These are phyloP conservation scores for Smutsia temminckii DNA, from an alignment of 2,797 vertebrate genomes.

Conservation along the genomic window DNA sequence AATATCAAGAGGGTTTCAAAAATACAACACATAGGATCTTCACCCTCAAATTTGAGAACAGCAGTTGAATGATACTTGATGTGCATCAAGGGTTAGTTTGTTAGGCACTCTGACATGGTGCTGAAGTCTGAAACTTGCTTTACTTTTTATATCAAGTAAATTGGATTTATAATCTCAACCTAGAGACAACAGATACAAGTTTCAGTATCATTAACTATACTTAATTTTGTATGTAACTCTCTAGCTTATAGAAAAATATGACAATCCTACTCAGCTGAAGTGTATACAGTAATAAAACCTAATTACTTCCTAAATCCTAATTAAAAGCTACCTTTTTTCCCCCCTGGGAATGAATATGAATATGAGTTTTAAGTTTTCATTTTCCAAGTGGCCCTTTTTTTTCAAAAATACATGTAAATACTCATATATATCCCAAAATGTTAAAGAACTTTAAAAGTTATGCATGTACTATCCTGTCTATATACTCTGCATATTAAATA, in stretches of 20 bases:
- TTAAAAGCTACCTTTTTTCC: not conserved
- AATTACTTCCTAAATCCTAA: not conserved
- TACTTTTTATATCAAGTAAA: not conserved
- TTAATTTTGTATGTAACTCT: not conserved
- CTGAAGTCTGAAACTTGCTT: not conserved
- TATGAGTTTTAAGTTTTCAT: not conserved
- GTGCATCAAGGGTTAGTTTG: not conserved
- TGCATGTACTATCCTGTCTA: not conserved
- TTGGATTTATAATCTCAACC: not conserved
- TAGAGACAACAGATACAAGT: not conserved
- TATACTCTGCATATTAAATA: not conserved
- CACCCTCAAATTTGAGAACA: not conserved
- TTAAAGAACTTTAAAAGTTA: not conserved
- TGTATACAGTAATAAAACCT: not conserved
- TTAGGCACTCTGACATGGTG: not conserved
- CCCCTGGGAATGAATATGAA: not conserved
- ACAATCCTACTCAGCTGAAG: not conserved
- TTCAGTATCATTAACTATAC: not conserved
- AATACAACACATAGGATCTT: not conserved
- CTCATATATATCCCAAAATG: not conserved
- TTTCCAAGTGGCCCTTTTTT: not conserved
- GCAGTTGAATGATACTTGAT: not conserved
- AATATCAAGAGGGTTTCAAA: not conserved
- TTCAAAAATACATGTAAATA: not conserved
- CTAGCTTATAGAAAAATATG: not conserved